These are phyloP conservation scores for Pao palembangensis DNA, from an alignment of 2,113 vertebrate species.

Conservation along the genomic window DNA sequence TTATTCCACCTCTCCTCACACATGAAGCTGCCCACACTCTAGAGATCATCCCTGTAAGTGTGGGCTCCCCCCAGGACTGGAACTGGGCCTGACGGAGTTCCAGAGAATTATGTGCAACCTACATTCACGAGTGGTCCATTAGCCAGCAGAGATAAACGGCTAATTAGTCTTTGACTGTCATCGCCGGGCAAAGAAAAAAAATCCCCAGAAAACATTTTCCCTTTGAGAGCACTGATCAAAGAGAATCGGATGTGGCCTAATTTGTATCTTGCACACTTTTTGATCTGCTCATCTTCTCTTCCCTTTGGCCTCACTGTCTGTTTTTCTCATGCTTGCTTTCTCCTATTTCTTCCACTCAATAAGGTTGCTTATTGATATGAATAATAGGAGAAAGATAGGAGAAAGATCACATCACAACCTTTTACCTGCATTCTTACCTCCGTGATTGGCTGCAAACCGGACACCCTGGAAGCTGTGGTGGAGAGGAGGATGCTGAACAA, in stretches of 20 bases:
- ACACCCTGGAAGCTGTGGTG: no score
- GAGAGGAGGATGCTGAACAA: no score
- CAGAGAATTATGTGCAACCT: not conserved
- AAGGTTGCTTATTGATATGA: no score
- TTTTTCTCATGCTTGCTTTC: not conserved
- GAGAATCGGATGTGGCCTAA: conserved; percentile 37
- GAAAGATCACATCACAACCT: no score
- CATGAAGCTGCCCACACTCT: no score
- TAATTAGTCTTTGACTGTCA: conserved; percentile 34
- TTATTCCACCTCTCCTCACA: no score
- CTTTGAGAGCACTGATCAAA: conserved; percentile 44
- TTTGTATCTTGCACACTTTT: conserved; percentile 55
- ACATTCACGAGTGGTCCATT: conserved; percentile 7
- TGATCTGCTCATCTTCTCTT: conserved; percentile 32
- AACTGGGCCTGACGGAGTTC: not conserved
- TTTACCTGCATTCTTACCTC: no score
- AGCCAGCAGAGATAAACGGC: conserved; percentile 44
- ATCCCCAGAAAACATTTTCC: conserved; percentile 3
- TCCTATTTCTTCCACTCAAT: not conserved
- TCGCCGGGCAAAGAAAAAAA: conserved; percentile 47
- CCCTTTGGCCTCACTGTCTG: not conserved
- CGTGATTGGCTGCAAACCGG: no score
- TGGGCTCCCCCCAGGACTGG: conserved; percentile 1
- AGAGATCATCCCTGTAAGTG: not conserved
- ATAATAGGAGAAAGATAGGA: no score